Evolutionary conservation across 2,888 invertebrate genomes (phyloP), one percentile per base, ranked within the genome.

Genomic region (Gastracanthus pulcherrimus): DNA sequence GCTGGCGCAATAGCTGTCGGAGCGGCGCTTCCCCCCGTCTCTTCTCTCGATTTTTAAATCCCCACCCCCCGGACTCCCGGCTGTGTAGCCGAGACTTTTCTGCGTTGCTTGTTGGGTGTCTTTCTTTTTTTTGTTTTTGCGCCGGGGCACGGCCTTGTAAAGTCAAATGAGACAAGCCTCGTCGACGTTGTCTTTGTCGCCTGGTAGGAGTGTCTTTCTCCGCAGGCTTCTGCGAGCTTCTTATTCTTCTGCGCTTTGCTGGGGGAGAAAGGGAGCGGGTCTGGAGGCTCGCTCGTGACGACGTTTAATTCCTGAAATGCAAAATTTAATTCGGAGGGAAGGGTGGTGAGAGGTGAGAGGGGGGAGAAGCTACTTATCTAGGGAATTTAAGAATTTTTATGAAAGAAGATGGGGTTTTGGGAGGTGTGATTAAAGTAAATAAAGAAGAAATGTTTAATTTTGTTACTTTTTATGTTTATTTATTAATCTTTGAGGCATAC

Each of bases 41-140:
- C 88, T 88, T 89, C 85, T n/a, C 88, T 89, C 91, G 90, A 91
- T 91, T 90, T 91, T 91, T 90, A 89, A 90, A 90, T 89, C 91
- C 90, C 89, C 82, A 81, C 83, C 81, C 77, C 71, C 62, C 34
- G 19, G 16, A 34, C 34, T 7, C 45, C 36, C 55, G 11, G 13
- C 41, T 60, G 16, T 34, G 38, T 41, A 38, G 36, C 34, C 38
- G 31, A 48, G 62, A 13, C 13, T 19, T n/a, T n/a, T n/a, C n/a
- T n/a, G n/a, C 26, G 23, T 31, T 26, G 48, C 41, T 41, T n/a
- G n/a, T n/a, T n/a, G n/a, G n/a, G n/a, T n/a, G n/a, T n/a, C n/a
- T 6, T 41, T 55, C 48, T 36, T 38, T 38, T 48, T 48, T 26
- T 74, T 60, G 45, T 23, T 34, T 34, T 36, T 19, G 69, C 23